phyloP scores from a whole-genome alignment of 2,888 invertebrate species.

The Thera britannica region DNA sequence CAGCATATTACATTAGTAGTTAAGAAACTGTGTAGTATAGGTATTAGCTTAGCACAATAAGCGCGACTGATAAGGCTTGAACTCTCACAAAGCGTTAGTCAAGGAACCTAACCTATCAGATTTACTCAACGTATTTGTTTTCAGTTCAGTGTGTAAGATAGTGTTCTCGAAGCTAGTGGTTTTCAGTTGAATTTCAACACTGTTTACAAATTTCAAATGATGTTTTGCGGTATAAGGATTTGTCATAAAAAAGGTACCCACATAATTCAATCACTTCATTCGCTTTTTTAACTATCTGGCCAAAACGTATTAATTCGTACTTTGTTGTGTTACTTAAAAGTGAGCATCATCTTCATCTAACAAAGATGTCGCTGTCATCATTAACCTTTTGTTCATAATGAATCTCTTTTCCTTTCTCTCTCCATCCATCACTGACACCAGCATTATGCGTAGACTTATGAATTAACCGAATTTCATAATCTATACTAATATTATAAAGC shows the following conservation, averaged over 20 bases:
- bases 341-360: conserved; percentile 23
- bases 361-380: conserved; percentile 44
- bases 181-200: conserved; percentile 51
- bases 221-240: conserved; percentile 67
- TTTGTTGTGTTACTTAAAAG: background rate
- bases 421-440: conserved; percentile 48
- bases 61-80: conserved; percentile 66
- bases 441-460: conserved; percentile 31
- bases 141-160: conserved; percentile 74
- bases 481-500: conserved; percentile 25
- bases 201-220: conserved; percentile 44
- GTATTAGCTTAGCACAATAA: conserved; percentile 36
- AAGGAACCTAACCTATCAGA: conserved; percentile 48
- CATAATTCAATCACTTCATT: too few species aligned
- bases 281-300: background rate
- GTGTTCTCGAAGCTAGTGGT: conserved; percentile 68
- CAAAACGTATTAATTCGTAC: background rate
- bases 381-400: conserved; percentile 53
- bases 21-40: conserved; percentile 11
- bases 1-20: conserved; percentile 7
- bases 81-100: conserved; percentile 38
- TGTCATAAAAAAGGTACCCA: conserved; percentile 62
- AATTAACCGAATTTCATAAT: conserved; percentile 37
- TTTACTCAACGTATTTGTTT: conserved; percentile 52
- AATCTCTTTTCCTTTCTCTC: conserved; percentile 36